A percentile compares a stretch with the other conserved stretches of the same genome.
Conservation (phyloP, 2,888 invertebrate species). For the Julus scandinavius region DNA sequence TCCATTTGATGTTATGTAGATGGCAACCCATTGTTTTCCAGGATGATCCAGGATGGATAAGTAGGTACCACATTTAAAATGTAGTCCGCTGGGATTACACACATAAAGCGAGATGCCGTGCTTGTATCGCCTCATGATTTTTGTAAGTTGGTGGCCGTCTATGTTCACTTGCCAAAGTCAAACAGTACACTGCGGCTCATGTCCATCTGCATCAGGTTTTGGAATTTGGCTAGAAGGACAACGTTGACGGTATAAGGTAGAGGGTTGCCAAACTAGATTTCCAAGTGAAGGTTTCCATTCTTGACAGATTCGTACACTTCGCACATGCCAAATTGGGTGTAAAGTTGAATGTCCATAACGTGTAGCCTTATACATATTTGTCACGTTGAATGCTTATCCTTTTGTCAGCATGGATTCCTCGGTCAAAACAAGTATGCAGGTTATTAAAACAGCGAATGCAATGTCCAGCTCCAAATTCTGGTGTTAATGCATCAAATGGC, state of each 20-base stretch:
- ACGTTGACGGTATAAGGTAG: not conserved
- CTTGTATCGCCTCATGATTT: not conserved
- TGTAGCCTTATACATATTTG: not conserved
- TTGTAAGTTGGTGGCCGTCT: not conserved
- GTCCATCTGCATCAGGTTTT: slow-evolving; percentile 6
- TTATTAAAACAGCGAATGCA: no score
- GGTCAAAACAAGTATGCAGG: no score
- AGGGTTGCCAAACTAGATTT: not conserved
- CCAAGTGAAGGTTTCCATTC: not conserved
- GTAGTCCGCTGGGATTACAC: not conserved
- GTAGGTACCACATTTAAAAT: not conserved
- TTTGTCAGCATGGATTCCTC: not conserved
- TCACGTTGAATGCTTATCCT: not conserved
- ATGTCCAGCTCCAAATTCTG: no score
- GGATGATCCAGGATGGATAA: not conserved
- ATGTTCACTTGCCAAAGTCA: not conserved
- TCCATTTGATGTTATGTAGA: not conserved
- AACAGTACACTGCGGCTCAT: not conserved
- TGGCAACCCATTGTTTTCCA: not conserved
- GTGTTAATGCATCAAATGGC: no score
- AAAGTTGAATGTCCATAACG: not conserved
- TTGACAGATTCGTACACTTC: not conserved
- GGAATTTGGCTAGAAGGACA: not conserved
- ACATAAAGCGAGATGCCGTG: not conserved
- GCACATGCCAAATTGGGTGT: not conserved